These are phyloP conservation scores for Branchipolynoe longqiensis DNA, from an alignment of 2,888 invertebrate species.

Conservation along the genomic window DNA sequence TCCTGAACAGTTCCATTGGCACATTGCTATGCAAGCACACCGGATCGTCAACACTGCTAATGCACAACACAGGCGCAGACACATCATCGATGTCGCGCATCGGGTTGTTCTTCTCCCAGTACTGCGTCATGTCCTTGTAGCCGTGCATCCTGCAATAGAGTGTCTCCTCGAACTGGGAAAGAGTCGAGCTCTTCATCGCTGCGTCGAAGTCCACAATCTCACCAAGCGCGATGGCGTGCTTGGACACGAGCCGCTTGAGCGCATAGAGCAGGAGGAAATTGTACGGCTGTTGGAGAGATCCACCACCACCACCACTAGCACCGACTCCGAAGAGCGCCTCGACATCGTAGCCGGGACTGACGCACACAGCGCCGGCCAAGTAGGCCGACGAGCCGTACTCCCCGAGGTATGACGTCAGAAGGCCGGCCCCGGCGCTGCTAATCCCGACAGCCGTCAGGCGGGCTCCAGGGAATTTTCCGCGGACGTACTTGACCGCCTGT, in stretches of 20 bases:
- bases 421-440: constrained; percentile 75
- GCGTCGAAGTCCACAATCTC: constrained; percentile 71
- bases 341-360: constrained; percentile 76
- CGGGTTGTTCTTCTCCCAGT: constrained; percentile 78
- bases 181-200: constrained; percentile 70
- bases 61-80: constrained; percentile 76
- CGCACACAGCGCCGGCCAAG: constrained; percentile 73
- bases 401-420: constrained; percentile 77
- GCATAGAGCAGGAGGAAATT: constrained; percentile 70
- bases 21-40: constrained; percentile 71
- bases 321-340: constrained; percentile 58
- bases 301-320: no score
- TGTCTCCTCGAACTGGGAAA: constrained; percentile 72
- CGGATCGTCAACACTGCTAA: constrained; percentile 78
- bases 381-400: constrained; percentile 76
- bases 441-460: constrained; percentile 73
- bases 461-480: constrained; percentile 70
- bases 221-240: constrained; percentile 71
- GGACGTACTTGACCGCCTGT: constrained; percentile 74
- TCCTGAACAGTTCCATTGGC: constrained; percentile 76
- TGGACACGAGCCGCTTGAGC: constrained; percentile 71
- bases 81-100: constrained; percentile 79
- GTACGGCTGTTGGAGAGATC: constrained; percentile 70
- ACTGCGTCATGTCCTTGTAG: constrained; percentile 71
- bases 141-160: constrained; percentile 74